These are phyloP conservation scores for Zeuzera pyrina DNA, from an alignment of 2,888 invertebrate species.

Conservation along the genomic window DNA sequence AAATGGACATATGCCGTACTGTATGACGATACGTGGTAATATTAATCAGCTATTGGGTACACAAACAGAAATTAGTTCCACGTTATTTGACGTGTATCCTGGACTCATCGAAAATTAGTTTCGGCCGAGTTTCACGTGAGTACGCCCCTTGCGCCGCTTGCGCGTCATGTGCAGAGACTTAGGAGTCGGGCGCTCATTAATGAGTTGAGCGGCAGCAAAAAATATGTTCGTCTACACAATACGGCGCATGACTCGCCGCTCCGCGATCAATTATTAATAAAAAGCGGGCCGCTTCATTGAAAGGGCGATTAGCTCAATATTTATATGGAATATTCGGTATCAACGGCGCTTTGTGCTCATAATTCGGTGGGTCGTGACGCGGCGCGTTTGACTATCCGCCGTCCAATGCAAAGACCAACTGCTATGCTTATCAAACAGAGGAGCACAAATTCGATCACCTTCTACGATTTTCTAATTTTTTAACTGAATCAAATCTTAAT, in stretches of 20 bases:
- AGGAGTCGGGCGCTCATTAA: constrained; percentile 43
- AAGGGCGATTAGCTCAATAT: constrained; percentile 74
- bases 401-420: constrained; percentile 46
- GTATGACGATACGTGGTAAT: neutral
- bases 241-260: constrained; percentile 69
- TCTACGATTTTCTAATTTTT: too few species aligned
- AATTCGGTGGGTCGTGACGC: constrained; percentile 70
- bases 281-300: constrained; percentile 72
- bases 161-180: constrained; percentile 50
- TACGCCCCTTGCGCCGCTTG: constrained; percentile 32
- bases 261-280: constrained; percentile 72
- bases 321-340: constrained; percentile 74
- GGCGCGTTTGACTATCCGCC: constrained; percentile 55
- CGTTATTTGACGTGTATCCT: constrained; percentile 42
- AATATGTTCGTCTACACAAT: constrained; percentile 62
- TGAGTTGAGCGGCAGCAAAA: constrained; percentile 62
- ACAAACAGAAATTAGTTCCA: constrained; percentile 59
- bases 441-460: too few species aligned
- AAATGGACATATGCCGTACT: neutral
- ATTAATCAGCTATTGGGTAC: constrained; percentile 7
- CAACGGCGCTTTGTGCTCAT: constrained; percentile 70
- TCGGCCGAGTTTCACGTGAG: constrained; percentile 37
- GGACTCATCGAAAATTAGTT: constrained; percentile 50
- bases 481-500: too few species aligned
- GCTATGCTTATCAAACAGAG: too few species aligned